Base-by-base conservation (phyloP, 2,797 vertebrate species). In the Hippocampus kuda region DNA sequence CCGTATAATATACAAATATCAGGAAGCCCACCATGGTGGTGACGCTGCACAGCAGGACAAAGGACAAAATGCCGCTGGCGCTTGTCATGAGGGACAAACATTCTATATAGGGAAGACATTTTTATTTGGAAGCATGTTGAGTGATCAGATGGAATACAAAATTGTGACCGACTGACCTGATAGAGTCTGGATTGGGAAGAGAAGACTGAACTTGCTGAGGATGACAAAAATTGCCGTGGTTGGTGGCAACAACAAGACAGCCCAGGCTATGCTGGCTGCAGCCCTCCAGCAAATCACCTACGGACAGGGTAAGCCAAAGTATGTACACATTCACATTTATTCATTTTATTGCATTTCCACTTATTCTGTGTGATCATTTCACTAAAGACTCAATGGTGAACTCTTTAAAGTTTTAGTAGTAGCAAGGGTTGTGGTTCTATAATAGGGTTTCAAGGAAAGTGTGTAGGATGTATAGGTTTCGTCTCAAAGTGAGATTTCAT, bases 271-370 rank as follows among this genome's bases (percentile, higher is more conserved):
- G 66, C 94, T 93, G 68, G 92, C 88, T n/a, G 89, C 88, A 59
- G 91, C 91, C 80, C 96, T 92, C 96, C 96, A 95, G 74, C 89
- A 92, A 53, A 97, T 88, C 63, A 98, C 93, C 96, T 98, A 63
- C 41, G 83, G 16, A 75, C 5, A 69, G 18, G 7, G 8, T 27
- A 12, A 1, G 5, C 54, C 54, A 57, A 57, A 63, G 44, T 15
- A 46, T 2, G 22, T 10, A 63, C 5, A 6, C 18, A 3, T 64
- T n/a, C 42, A 64, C 30, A 64, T n/a, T 2, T 15, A 2, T n/a
- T 22, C 38, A 16, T 22, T 64, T 64, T 3, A 22, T 42, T 64
- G 5, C 2, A 59, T 15, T 26, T 27, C 9, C 53, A 56, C 22
- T 56, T n/a, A 56, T n/a, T 8, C 8, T 22, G n/a, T 24, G 53